Evolutionary conservation across 2,113 vertebrate genomes (phyloP).

Genomic region (Oophaga pumilio): DNA sequence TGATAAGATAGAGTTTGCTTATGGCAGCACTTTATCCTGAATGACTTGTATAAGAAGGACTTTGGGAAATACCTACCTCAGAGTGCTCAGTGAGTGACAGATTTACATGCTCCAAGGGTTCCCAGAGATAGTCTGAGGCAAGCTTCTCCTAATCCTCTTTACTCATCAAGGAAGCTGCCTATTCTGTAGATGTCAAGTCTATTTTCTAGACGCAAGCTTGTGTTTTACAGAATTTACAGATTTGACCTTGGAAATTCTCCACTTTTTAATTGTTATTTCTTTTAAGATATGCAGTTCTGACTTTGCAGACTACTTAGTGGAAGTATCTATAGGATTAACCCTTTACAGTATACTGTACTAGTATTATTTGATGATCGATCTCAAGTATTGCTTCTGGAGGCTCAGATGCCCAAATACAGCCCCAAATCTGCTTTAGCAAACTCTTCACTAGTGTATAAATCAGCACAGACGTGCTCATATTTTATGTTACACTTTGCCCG

Average conservation of each 20-base stretch:
- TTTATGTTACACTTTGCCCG: too few species aligned
- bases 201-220: neutral
- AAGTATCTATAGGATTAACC: too few species aligned
- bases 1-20: neutral
- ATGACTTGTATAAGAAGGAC: neutral
- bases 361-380: neutral
- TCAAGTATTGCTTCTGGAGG: neutral
- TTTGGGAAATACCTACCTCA: conserved; percentile 3
- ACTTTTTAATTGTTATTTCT: neutral
- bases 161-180: neutral
- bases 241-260: neutral
- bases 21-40: neutral
- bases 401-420: neutral
- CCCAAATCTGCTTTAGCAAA: neutral
- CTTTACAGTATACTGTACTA: neutral
- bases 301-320: neutral
- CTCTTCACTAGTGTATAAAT: neutral
- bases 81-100: neutral
- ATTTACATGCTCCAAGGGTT: neutral
- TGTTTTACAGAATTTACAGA: neutral
- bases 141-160: conserved; percentile 25
- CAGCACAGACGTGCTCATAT: too few species aligned
- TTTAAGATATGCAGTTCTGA: neutral
- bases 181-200: neutral
- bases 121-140: conserved; percentile 6